Percentiles rank a stretch among this genome's conserved stretches.
Evolutionary conservation across 1,140 invertebrate species (phyloP).

Genomic region (Luehdorfia chinensis): DNA sequence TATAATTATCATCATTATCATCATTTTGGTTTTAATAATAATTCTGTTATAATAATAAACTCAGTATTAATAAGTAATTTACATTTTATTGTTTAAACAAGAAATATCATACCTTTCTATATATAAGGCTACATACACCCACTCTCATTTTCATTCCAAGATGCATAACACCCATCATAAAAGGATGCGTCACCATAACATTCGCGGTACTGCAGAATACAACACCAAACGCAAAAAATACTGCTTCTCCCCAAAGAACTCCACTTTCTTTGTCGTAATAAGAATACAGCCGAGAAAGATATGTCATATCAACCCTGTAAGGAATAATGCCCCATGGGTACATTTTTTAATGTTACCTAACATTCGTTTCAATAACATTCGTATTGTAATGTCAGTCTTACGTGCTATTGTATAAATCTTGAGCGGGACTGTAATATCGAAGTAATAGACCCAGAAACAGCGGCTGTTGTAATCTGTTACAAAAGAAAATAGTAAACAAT

Average conservation of each 20-base stretch:
- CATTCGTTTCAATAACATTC: background rate
- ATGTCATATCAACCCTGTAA: slow-evolving; percentile 42
- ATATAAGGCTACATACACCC: slow-evolving; percentile 84
- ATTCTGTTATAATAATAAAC: no score
- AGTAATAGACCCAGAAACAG: slow-evolving; percentile 59
- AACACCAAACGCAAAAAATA: slow-evolving; percentile 80
- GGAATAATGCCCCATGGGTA: background rate
- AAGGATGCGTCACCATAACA: slow-evolving; percentile 82
- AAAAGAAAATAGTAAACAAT: slow-evolving; percentile 6
- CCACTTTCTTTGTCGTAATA: slow-evolving; percentile 71
- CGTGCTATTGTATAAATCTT: slow-evolving; percentile 42
- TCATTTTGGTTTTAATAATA: no score
- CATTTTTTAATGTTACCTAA: slow-evolving; percentile 7
- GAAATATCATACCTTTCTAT: slow-evolving; percentile 87
- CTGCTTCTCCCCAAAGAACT: slow-evolving; percentile 75
- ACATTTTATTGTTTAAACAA: no score
- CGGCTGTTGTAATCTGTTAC: slow-evolving; percentile 59
- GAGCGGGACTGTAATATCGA: slow-evolving; percentile 55
- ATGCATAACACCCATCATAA: slow-evolving; percentile 83
- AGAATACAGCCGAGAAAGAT: slow-evolving; percentile 70
- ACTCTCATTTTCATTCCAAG: slow-evolving; percentile 86
- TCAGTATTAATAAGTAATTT: no score
- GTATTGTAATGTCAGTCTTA: slow-evolving; percentile 28
- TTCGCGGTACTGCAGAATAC: slow-evolving; percentile 80
- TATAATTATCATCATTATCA: no score